phyloP scores from a whole-genome alignment of 2,113 vertebrate genomes.

The Nettapus auritus region DNA sequence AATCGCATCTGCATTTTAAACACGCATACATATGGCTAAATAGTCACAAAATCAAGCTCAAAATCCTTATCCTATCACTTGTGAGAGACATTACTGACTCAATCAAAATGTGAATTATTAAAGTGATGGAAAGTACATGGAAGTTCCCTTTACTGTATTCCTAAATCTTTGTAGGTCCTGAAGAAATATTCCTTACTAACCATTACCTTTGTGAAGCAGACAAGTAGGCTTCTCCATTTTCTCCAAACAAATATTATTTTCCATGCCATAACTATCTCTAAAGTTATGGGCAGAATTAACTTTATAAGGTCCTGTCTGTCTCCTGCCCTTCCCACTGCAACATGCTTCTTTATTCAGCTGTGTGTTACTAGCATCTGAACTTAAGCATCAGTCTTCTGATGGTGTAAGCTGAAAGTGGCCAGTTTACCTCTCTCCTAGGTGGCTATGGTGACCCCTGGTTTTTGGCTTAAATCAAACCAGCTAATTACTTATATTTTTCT shows the following conservation, averaged over 20 bases:
- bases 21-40: not conserved
- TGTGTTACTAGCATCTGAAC: not conserved
- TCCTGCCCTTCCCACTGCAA: not conserved
- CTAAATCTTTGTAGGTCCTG: not conserved
- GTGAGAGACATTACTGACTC: not conserved
- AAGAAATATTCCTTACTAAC: not conserved
- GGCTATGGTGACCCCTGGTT: not conserved
- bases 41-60: not conserved
- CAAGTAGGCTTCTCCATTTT: not conserved
- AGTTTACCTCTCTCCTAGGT: not conserved
- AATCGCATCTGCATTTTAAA: slow-evolving; percentile 47
- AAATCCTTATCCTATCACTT: not conserved
- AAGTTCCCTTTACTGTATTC: not conserved
- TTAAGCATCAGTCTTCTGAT: not conserved
- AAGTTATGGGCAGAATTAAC: not conserved
- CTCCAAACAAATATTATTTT: not conserved
- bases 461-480: not conserved
- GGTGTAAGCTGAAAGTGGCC: not conserved
- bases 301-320: not conserved
- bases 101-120: not conserved
- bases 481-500: not conserved
- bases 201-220: not conserved
- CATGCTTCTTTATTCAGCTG: not conserved
- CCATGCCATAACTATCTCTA: not conserved
- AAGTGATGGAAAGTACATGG: not conserved